Evolutionary conservation across 2,113 vertebrate species (phyloP), one percentile per base, ranked within the genome.

Genomic region (Pardalotus punctatus): DNA sequence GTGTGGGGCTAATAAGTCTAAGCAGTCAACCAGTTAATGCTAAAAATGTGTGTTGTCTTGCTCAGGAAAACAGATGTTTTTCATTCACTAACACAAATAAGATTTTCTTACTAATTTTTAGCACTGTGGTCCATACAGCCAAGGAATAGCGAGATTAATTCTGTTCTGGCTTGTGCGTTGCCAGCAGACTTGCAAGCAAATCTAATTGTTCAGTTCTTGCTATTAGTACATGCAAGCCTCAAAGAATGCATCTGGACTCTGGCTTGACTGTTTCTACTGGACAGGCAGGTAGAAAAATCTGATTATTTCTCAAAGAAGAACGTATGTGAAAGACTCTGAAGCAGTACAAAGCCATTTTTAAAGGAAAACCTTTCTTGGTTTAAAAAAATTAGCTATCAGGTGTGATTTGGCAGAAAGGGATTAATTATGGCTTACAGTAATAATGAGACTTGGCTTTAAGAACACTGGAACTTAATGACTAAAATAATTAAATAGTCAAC

Each of bases 101-200:
- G 70, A 89, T 96, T 88, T 91, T 86, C 71, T 21, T 67, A 47
- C 38, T 88, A 81, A 73, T 94, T 92, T 94, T 86, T 94, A 90
- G 76, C 92, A 83, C 87, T 85, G 38, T 58, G 33, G 66, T 92
- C 71, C 40, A 45, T 56, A 51, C 29, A 73, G 66, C 71, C 73
- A 60, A 70, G 67, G 85, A 86, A 74, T 20, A 93, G 76, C 2
- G 12, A 90, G 81, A 69, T 79, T 12, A 94, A 79, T 82, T 96
- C 74, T 90, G 35, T 86, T 96, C 90, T 90, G 76, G 74, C 66
- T 94, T 19, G 2, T 62, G 54, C 67, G 51, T 66, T 96, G 82
- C 90, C 85, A 94, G 51, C 71, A 94, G 78, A 70, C 56, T 80
- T 78, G 71, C 76, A 90, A 95, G 66, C 86, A 96, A 93, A 97